A percentile compares a stretch with the other conserved stretches of the same genome.
Evolutionary conservation across 2,797 vertebrate genomes (phyloP).

Genomic region (Odontamblyopus lacepedii): DNA sequence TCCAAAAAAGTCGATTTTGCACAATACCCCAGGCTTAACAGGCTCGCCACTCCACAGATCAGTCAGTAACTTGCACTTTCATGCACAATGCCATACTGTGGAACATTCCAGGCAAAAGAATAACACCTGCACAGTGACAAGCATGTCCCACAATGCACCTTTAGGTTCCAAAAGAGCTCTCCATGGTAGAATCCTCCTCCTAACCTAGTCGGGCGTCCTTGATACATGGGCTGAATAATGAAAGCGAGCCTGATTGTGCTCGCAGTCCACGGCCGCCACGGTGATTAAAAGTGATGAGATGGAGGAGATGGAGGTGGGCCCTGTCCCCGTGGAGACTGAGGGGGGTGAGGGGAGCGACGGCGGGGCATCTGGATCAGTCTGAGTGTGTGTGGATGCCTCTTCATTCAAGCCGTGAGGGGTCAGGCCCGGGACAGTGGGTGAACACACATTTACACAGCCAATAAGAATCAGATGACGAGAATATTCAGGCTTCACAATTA

Average conservation of each 20-base stretch:
- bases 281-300: slow-evolving; percentile 63
- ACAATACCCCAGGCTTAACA: too few species aligned
- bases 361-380: slow-evolving; percentile 59
- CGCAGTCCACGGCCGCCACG: slow-evolving; percentile 21
- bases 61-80: neutral
- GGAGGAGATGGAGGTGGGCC: slow-evolving; percentile 38
- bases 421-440: slow-evolving; percentile 2
- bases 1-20: too few species aligned
- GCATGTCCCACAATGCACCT: neutral
- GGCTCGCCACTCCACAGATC: neutral
- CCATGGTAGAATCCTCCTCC: neutral
- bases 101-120: too few species aligned
- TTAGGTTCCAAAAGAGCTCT: neutral
- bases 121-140: too few species aligned
- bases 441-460: too few species aligned
- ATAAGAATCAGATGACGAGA: too few species aligned
- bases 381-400: slow-evolving; percentile 60
- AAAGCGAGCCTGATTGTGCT: slow-evolving; percentile 37
- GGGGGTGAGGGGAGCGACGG: slow-evolving; percentile 12
- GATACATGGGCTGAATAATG: slow-evolving; percentile 34
- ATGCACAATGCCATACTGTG: too few species aligned
- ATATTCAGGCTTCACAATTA: too few species aligned
- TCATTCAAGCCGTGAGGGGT: slow-evolving; percentile 40
- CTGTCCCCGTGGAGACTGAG: slow-evolving; percentile 44
- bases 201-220: slow-evolving; percentile 20